These are phyloP conservation scores for Poeciliopsis paucimaculata DNA, from an alignment of 2,797 vertebrate genomes.

Conservation along the genomic window DNA sequence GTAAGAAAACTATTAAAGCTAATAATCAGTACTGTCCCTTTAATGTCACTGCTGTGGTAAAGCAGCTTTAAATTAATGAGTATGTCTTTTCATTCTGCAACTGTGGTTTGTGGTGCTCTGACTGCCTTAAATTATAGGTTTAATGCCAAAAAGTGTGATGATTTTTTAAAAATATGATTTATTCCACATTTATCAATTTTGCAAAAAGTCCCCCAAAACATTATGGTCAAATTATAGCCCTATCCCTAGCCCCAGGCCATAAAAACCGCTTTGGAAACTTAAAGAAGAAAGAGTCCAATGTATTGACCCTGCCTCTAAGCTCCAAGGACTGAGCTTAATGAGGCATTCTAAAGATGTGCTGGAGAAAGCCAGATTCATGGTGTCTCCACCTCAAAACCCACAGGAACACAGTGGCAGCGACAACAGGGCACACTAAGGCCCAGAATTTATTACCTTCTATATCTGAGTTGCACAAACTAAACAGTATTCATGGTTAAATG, in stretches of 20 bases:
- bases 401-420: slow-evolving; percentile 1
- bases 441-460: not conserved
- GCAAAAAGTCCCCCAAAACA: not conserved
- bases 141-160: not conserved
- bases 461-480: not conserved
- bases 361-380: not conserved
- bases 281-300: not conserved
- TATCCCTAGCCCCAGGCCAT: not conserved
- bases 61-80: not conserved
- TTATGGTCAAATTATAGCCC: not conserved
- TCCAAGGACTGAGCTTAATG: slow-evolving; percentile 1
- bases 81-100: not conserved
- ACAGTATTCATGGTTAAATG: not conserved
- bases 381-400: not conserved
- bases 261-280: slow-evolving; percentile 1
- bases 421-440: not conserved
- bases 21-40: not conserved
- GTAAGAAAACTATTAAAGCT: not conserved
- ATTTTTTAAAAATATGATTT: not conserved
- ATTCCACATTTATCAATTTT: not conserved
- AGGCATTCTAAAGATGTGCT: not conserved
- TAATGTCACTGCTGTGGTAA: not conserved
- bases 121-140: not conserved
- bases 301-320: not conserved
- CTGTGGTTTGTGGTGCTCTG: not conserved